Evolutionary conservation across 2,888 invertebrate species (phyloP).

Genomic region (Busseola fusca): DNA sequence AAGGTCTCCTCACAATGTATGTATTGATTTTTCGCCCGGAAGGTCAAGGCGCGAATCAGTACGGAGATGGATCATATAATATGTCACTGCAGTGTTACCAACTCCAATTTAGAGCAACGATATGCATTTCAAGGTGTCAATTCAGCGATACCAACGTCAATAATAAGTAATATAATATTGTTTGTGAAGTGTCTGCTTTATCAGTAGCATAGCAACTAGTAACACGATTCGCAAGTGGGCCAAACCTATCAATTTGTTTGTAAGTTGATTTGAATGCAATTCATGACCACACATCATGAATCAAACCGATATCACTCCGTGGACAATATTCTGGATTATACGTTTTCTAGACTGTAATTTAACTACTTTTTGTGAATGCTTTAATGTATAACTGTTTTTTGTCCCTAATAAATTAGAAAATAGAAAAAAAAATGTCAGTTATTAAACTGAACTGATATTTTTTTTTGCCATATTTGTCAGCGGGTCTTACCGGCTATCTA

Average conservation of each 20-base stretch:
- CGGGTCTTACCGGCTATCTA: neutral
- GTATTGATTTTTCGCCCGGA: conserved; percentile 46
- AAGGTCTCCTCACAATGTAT: conserved; percentile 38
- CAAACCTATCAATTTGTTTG: conserved; percentile 42
- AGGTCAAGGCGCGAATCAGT: conserved; percentile 15
- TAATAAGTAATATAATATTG: conserved; percentile 38
- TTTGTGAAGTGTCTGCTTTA: conserved; percentile 32
- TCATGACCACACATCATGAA: conserved; percentile 34
- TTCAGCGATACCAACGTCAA: conserved; percentile 24
- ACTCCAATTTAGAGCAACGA: conserved; percentile 29
- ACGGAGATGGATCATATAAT: conserved; percentile 15
- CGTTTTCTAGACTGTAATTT: no score
- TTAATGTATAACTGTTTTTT: neutral
- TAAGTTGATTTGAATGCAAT: conserved; percentile 20
- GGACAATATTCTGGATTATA: no score
- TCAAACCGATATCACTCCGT: no score
- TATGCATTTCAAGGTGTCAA: conserved; percentile 45
- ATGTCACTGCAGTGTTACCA: conserved; percentile 22
- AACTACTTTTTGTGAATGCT: no score
- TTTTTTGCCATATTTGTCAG: no score
- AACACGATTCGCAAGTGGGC: conserved; percentile 31
- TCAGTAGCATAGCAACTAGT: conserved; percentile 32
- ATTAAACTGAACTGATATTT: no score
- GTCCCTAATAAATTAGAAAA: no score
- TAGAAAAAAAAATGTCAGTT: no score